Evolutionary conservation across 2,113 vertebrate species (phyloP).

Genomic region (Apeltes quadracus): DNA sequence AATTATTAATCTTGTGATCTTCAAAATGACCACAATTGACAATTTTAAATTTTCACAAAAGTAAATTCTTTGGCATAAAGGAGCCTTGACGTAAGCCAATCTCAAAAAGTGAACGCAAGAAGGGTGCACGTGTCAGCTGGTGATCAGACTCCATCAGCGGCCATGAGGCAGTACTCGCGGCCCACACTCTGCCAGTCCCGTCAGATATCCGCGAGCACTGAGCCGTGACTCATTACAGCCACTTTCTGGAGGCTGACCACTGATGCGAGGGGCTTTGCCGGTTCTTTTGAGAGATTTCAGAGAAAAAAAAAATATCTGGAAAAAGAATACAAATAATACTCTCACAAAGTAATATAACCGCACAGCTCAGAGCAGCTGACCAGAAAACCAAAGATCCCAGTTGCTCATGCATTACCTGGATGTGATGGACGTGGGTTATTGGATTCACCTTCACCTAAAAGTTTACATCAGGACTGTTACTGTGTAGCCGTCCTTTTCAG

Average conservation of each 20-base stretch:
- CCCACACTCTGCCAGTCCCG: conserved; percentile 12
- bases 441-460: background rate
- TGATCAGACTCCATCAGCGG: conserved; percentile 53
- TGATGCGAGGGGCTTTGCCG: background rate
- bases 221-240: conserved; percentile 64
- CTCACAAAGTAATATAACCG: background rate
- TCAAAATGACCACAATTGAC: background rate
- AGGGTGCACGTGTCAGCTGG: conserved; percentile 23
- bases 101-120: conserved; percentile 23
- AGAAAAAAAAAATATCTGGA: background rate
- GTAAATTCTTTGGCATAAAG: conserved; percentile 1
- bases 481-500: background rate
- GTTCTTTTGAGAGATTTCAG: conserved; percentile 2
- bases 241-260: conserved; percentile 41
- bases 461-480: background rate
- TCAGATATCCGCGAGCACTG: conserved; percentile 35
- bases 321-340: background rate
- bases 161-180: conserved; percentile 35
- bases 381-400: background rate
- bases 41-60: background rate
- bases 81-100: background rate
- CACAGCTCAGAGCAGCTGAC: background rate
- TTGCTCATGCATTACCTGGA: background rate
- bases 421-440: background rate
- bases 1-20: background rate